phyloP scores from a whole-genome alignment of 2,797 vertebrate species.

The Cyclopterus lumpus region DNA sequence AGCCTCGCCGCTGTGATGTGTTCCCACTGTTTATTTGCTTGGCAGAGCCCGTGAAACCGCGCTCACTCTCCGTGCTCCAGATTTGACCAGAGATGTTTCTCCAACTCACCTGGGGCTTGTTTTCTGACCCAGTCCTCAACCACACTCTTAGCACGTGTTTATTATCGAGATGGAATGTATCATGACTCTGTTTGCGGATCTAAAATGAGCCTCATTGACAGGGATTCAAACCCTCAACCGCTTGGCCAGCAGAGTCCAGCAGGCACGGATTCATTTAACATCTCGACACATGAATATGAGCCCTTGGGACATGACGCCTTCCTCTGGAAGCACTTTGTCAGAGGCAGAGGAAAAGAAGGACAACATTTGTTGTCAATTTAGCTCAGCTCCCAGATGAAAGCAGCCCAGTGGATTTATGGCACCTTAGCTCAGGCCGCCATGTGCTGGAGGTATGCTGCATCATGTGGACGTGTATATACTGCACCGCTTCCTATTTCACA shows the following conservation, averaged over 20 bases:
- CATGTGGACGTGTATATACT: slow-evolving; percentile 41
- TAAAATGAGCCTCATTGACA: slow-evolving; percentile 22
- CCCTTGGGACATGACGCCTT: slow-evolving; percentile 31
- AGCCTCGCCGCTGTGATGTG: slow-evolving; percentile 34
- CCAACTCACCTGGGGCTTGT: slow-evolving; percentile 51
- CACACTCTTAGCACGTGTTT: slow-evolving; percentile 46
- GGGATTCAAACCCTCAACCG: slow-evolving; percentile 35
- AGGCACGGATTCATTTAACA: slow-evolving; percentile 18
- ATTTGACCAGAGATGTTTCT: slow-evolving; percentile 50
- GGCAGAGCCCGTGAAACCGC: slow-evolving; percentile 42
- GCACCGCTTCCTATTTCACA: slow-evolving; percentile 37
- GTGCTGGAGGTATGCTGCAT: slow-evolving; percentile 59
- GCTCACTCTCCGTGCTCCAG: slow-evolving; percentile 41
- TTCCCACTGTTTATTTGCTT: slow-evolving; percentile 51
- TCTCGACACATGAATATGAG: slow-evolving; percentile 36
- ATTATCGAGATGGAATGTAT: slow-evolving; percentile 33
- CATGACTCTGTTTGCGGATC: background rate
- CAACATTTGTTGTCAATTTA: slow-evolving; percentile 78
- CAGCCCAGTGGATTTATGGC: slow-evolving; percentile 65
- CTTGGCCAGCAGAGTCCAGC: background rate
- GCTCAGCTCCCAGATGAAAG: slow-evolving; percentile 67
- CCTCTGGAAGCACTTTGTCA: slow-evolving; percentile 65
- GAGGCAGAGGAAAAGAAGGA: slow-evolving; percentile 42
- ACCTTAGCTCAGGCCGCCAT: slow-evolving; percentile 53
- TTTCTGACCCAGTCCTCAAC: slow-evolving; percentile 31